Base-by-base conservation (phyloP, 2,797 vertebrate genomes). In the Acridotheres tristis region DNA sequence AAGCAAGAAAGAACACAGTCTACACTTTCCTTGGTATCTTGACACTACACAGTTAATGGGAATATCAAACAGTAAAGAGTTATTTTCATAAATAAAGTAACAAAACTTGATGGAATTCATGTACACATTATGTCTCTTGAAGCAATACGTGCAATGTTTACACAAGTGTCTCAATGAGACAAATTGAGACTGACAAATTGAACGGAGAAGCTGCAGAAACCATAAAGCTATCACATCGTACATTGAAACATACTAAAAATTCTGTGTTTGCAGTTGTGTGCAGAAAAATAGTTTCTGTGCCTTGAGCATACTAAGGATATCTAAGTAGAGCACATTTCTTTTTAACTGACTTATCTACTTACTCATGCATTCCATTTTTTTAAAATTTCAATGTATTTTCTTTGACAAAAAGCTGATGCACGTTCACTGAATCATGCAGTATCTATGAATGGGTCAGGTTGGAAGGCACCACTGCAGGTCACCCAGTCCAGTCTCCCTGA, bases 31-130 rank as follows among this genome's bases (percentile, higher is more conserved):
- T 87, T 50, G 29, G 71, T 76, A 51, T 74, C 68, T 91, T 68
- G 58, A 57, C 47, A 81, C 43, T 68, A 80, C 40, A 48, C 5
- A 14, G 63, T 88, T 93, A 94, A 92, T 0, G 11, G 34, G 53
- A 83, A 67, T 51, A 83, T 65, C 42, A 61, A 90, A 68, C 25
- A 87, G 38, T 27, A 55, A 73, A 84, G 58, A 85, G 47, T 55
- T 92, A 69, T 78, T 96, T 77, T 91, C 36, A 80, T 89, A 72
- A 83, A 85, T 80, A 65, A 90, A 79, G 47, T 53, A 94, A 87
- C 14, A 13, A 87, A 82, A 72, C 63, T 61, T 21, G 45, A 83
- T 20, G 45, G 57, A 74, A 92, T 71, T 92, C 11, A 59, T 47
- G n/a, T n/a, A 79, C 27, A 22, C 13, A 63, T 59, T 40, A 77